Conservation (phyloP, 2,888 invertebrate species). For the Limnephilus marmoratus region DNA sequence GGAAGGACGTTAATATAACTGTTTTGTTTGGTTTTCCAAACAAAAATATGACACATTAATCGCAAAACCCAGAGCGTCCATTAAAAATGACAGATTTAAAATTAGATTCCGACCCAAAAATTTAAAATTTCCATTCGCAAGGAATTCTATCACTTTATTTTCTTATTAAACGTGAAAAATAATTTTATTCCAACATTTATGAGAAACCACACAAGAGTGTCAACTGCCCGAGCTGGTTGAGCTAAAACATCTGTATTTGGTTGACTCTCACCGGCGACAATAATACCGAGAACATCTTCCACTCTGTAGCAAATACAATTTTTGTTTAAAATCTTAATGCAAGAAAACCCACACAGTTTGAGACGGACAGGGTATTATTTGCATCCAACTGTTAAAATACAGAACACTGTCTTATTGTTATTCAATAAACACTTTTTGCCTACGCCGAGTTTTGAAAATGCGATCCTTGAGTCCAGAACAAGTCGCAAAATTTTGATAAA, state of each 20-base stretch:
- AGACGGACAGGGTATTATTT: neutral
- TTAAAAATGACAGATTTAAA: neutral
- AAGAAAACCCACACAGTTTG: neutral
- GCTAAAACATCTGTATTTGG: too few species aligned
- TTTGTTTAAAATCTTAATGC: neutral
- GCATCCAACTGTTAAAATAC: neutral
- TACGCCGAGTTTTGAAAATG: neutral
- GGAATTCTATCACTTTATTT: too few species aligned
- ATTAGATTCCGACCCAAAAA: neutral
- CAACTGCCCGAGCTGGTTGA: too few species aligned
- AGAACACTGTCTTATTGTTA: neutral
- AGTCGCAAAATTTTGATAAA: neutral
- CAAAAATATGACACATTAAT: neutral
- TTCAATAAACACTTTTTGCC: neutral
- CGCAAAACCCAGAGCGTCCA: neutral
- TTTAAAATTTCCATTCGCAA: too few species aligned
- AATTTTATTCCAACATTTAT: neutral
- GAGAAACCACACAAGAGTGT: too few species aligned
- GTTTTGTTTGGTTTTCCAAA: too few species aligned
- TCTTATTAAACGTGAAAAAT: neutral
- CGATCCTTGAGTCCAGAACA: neutral
- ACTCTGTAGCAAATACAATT: neutral
- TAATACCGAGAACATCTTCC: neutral
- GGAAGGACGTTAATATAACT: too few species aligned
- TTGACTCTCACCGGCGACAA: too few species aligned